Base-by-base conservation (phyloP, 2,113 vertebrate species). In the Rhodinocichla rosea region DNA sequence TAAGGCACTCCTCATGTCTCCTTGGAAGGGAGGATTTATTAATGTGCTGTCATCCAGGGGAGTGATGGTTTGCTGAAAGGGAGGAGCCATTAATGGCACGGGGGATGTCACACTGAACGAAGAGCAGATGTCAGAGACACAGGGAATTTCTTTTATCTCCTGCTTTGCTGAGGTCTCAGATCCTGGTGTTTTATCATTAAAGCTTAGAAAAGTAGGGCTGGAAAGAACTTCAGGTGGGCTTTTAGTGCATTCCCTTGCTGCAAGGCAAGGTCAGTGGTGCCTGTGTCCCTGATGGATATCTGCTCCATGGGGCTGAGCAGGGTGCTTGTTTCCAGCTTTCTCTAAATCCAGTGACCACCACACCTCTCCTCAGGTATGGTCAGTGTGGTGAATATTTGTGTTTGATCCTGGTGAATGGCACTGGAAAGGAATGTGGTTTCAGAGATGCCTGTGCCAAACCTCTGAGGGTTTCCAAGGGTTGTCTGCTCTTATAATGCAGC, bases 81-180 rank as follows among this genome's bases (percentile, higher is more conserved):
- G 93, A 94, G 94, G 87, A 96, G 59, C 80, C 82, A 32, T 83
- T 85, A 90, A 85, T 67, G 80, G 88, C 69, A 37, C 13, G 40
- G 44, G 59, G 50, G 35, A 64, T 79, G 76, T 68, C 39, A 75
- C 1, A 37, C 56, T 65, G 75, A 94, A 95, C 95, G 92, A 95
- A 97, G 92, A 85, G 33, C 88, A 95, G 95, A 81, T 87, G 94
- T 67, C 47, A 95, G 64, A 83, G 50, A 89, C 75, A 85, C 19
- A 57, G 67, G 39, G 67, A 88, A 24, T 87, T 89, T 80, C 88
- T 86, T 75, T 84, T 69, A 90, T 92, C 78, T 91, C 59, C 59
- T 89, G 39, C 71, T 75, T 32, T 94, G 85, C 95, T 76, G 64
- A 91, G 65, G 75, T 92, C 76, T 96, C 71, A 89, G 53, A 94